Base-by-base conservation (phyloP, 2,113 vertebrate species). In the Podilymbus podiceps region DNA sequence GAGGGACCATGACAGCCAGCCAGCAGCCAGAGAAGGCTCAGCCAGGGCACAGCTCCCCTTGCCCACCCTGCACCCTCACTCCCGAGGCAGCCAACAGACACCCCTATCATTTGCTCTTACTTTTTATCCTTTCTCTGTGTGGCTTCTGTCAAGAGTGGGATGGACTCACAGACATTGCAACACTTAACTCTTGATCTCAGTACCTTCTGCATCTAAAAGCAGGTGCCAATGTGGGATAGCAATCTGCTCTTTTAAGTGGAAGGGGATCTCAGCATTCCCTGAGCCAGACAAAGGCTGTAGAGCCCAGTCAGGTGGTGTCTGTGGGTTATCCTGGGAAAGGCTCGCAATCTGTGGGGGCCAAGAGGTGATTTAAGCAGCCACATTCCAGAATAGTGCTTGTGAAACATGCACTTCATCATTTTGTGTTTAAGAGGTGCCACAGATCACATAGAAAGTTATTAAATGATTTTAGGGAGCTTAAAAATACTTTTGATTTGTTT, bases 371-470 rank as follows among this genome's bases (percentile, higher is more conserved):
- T 95, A 93, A 88, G 33, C 74, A 88, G 31, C 62, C 74, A 5
- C 89, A 83, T 89, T 96, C 84, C 91, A 91, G 58, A 92, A 15
- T 5, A 76, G 23, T 73, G 88, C 35, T 87, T 21, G 30, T 76
- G 83, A 73, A 94, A 58, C 68, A 30, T 53, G 20, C 85, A 38
- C 28, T 80, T 95, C 94, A 94, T 95, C 49, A 91, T 95, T 89
- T 75, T 76, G 68, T 66, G 86, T 97, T 97, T 94, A 96, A 95
- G 92, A 97, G 96, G 91, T 97, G 90, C 66, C 38, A 92, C 50
- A 88, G 91, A 95, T 92, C 95, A 84, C 81, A 95, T n/a, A 94
- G 90, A 97, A 94, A 95, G 73, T 97, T 97, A 94, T 91, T 89
- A 89, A 94, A 95, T 95, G 28, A 93, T 97, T 97, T 97, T 95